Percentiles rank a stretch among this genome's conserved stretches.
Conservation (phyloP, 2,113 vertebrate species). For the Trochalopteron elliotii region DNA sequence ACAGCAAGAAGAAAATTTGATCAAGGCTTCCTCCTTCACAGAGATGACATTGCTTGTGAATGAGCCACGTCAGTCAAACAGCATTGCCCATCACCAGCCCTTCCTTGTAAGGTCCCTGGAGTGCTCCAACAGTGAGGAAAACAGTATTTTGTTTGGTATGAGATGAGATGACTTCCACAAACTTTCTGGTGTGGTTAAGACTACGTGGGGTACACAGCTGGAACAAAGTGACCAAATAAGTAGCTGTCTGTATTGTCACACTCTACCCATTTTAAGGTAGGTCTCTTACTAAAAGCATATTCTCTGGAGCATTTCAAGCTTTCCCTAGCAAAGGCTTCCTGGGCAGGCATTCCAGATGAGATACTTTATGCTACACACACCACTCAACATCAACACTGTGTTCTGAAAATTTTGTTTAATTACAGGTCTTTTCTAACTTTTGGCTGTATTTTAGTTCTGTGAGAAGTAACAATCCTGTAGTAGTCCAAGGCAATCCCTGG, state of each 20-base stretch:
- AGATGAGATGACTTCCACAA: not conserved
- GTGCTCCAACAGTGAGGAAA: not conserved
- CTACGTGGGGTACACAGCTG: not conserved
- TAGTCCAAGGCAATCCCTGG: not conserved
- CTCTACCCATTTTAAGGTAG: not conserved
- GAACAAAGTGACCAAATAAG: not conserved
- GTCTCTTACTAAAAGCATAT: not conserved
- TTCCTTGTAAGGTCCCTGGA: not conserved
- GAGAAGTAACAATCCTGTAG: not conserved
- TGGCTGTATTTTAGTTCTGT: not conserved
- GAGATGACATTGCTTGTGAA: not conserved
- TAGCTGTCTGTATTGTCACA: not conserved
- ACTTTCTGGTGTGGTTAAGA: not conserved
- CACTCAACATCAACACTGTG: accelerated
- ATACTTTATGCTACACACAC: not conserved
- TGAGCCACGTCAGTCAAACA: not conserved
- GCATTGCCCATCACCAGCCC: not conserved
- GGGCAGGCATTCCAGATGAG: not conserved
- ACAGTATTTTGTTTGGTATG: not conserved
- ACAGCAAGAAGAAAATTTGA: not conserved
- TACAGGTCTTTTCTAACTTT: not conserved
- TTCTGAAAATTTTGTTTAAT: not conserved
- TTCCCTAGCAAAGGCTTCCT: not conserved
- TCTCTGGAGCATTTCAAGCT: not conserved
- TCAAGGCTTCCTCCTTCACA: not conserved